These are phyloP conservation scores for Penaeus monodon DNA, from an alignment of 2,888 invertebrate species.

Conservation along the genomic window DNA sequence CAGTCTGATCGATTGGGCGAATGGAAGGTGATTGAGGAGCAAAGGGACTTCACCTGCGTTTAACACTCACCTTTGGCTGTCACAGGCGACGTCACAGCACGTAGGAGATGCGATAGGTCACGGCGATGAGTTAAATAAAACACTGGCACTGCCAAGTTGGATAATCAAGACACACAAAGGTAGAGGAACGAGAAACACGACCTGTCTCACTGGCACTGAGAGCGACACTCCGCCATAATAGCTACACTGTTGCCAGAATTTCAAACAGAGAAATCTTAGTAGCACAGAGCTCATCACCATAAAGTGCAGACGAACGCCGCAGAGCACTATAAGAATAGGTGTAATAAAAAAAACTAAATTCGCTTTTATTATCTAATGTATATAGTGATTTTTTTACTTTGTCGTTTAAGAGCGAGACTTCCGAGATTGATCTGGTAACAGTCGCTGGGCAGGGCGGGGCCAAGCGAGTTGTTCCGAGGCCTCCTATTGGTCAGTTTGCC, in stretches of 20 bases:
- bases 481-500: constrained; percentile 27
- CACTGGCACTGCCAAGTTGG: constrained; percentile 28
- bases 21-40: constrained; percentile 59
- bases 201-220: constrained; percentile 51
- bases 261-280: not conserved
- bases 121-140: constrained; percentile 30
- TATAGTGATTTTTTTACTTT: too few species aligned
- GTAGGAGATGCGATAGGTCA: constrained; percentile 4
- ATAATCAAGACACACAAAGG: constrained; percentile 34
- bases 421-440: constrained; percentile 27
- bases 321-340: too few species aligned
- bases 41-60: constrained; percentile 57
- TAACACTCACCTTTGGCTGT: constrained; percentile 37
- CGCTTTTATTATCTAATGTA: too few species aligned
- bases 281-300: too few species aligned
- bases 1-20: constrained; percentile 57
- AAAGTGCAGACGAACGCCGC: too few species aligned
- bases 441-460: constrained; percentile 52
- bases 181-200: constrained; percentile 28
- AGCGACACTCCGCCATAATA: constrained; percentile 54
- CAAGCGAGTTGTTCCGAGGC: constrained; percentile 47
- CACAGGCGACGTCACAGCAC: constrained; percentile 7
- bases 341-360: too few species aligned
- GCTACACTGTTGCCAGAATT: constrained; percentile 43
- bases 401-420: too few species aligned